Evolutionary conservation across 30 jellyfish, hydroid and myxozoan species (phyloP), one percentile per base, ranked within the genome.

Genomic region (Turritopsis rubra): DNA sequence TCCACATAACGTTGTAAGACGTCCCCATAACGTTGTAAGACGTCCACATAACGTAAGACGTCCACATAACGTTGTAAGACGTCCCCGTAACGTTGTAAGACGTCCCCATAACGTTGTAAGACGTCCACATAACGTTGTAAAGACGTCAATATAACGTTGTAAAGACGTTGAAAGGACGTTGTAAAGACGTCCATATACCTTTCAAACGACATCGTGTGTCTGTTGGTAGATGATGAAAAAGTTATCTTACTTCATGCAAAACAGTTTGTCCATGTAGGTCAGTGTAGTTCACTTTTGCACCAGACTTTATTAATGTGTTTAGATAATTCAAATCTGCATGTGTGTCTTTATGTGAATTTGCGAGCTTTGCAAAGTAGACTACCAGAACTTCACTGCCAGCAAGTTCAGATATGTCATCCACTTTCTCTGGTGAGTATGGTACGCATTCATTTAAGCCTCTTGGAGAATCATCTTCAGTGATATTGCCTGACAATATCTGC

Each of bases 281-380:
- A 17, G 88, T 72, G 75, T 21, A 82, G 60, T 82, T 82, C 26
- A 82, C 85, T 8, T 65, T 71, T 66, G 88, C 88, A n/a, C 88
- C 88, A 28, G 86, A 60, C 22, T 82, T 71, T 23, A 82, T 82
- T 18, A 82, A 66, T 8, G 86, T 66, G 0, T 82, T 68, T 0
- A 82, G 17, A 29, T 82, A 82, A 9, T 82, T 77, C 21, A 82
- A 29, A 82, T 82, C 88, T 65, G 66, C 72, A 28, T 27, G 26
- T 1, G 28, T 71, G 21, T 82, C 88, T 21, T 22, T 52, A 54
- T 27, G 41, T 8, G 86, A 68, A 21, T 29, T 52, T 21, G 86
- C 87, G 41, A 82, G 88, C 28, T 82, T 82, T 82, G 88, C 88
- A 82, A 82, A 82, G 31, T 82, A 82, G 9, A 82, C 86, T 26